Conservation (phyloP, 2,888 invertebrate genomes). For the Epirrhoe alternata region DNA sequence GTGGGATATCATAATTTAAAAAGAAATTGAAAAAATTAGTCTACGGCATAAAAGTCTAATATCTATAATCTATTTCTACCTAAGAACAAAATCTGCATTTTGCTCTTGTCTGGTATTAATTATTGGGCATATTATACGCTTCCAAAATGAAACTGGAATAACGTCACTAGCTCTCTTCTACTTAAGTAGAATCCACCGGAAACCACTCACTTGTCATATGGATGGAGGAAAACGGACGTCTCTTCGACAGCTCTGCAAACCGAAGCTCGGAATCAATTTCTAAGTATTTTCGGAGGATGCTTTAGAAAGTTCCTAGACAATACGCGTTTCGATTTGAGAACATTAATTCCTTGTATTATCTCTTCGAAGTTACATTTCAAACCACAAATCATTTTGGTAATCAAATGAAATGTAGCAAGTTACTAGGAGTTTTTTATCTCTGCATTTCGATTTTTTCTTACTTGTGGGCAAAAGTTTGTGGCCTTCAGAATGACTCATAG, state of each 20-base stretch:
- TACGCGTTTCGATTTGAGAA: constrained; percentile 49
- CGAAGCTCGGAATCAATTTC: constrained; percentile 58
- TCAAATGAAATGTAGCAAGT: neutral
- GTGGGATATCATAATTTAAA: too few species aligned
- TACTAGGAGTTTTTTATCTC: too few species aligned
- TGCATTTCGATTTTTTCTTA: neutral
- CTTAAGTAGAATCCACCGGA: constrained; percentile 31
- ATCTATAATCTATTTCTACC: too few species aligned
- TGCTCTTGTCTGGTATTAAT: neutral
- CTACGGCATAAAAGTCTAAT: too few species aligned
- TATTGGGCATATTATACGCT: neutral
- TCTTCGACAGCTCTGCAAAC: constrained; percentile 76
- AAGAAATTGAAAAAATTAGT: too few species aligned
- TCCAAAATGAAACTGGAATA: neutral
- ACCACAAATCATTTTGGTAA: neutral
- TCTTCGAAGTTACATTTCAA: neutral
- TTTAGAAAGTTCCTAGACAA: constrained; percentile 48
- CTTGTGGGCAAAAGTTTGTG: neutral
- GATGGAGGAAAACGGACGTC: constrained; percentile 57
- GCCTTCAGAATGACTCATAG: too few species aligned
- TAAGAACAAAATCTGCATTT: neutral
- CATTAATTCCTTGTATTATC: constrained; percentile 25
- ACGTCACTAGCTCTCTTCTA: constrained; percentile 7
- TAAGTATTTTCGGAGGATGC: constrained; percentile 62
- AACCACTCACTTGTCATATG: constrained; percentile 59